Evolutionary conservation across 1,140 invertebrate genomes (phyloP).

Genomic region (Dermatophagoides farinae): DNA sequence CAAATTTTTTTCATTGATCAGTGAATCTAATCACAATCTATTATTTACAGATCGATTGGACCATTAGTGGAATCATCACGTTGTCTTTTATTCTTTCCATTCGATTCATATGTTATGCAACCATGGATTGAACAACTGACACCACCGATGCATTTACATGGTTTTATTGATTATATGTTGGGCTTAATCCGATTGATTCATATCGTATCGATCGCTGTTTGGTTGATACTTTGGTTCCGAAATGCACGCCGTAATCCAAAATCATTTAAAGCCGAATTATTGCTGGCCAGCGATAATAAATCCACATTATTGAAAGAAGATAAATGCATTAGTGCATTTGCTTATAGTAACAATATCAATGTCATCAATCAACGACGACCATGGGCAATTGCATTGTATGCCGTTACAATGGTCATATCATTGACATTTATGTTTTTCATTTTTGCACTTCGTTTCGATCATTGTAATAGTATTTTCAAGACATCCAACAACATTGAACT

Average conservation of each 20-base stretch:
- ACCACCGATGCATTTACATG: neutral
- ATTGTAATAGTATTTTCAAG: neutral
- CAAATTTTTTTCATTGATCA: neutral
- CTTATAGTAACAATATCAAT: conserved; percentile 4
- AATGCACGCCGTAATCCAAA: neutral
- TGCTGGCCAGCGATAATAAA: neutral
- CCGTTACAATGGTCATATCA: neutral
- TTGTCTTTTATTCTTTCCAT: conserved; percentile 8
- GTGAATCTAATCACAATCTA: no score
- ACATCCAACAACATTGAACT: neutral
- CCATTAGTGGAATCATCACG: conserved; percentile 10
- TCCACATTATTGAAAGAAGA: conserved; percentile 7
- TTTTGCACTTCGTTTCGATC: conserved; percentile 2
- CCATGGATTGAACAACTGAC: conserved; percentile 1
- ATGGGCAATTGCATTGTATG: neutral
- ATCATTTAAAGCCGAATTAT: neutral
- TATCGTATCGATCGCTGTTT: neutral
- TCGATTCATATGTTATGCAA: neutral
- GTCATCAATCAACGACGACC: neutral
- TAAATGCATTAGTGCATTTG: conserved; percentile 2
- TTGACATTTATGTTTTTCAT: neutral
- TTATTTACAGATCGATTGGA: conserved; percentile 4
- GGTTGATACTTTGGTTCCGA: conserved; percentile 2
- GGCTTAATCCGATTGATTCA: neutral
- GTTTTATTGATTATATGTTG: neutral